Evolutionary conservation across 2,888 invertebrate genomes (phyloP), one percentile per base, ranked within the genome.

Genomic region (Halocaridina rubra): DNA sequence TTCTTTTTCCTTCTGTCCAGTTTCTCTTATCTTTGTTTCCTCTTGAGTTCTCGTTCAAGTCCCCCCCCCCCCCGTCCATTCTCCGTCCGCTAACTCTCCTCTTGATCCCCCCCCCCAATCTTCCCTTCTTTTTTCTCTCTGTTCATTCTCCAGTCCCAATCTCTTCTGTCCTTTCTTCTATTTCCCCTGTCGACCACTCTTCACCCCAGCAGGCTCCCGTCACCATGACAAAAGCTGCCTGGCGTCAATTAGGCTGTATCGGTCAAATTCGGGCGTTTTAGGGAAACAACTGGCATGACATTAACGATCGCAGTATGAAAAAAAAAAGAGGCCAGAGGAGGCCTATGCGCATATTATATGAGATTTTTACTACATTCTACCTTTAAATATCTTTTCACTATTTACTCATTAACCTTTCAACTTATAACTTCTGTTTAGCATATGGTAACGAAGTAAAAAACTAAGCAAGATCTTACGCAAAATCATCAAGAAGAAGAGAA

Each of bases 231-330:
- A 81, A 67, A 61, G 81, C 67, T n/a, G 67, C 64, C 64, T 8
- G 16, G 27, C 81, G 80, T 81, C 81, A 81, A 81, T 81, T 81
- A 81, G 81, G 53, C 74, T 74, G 27, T 81, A 81, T 81, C 81
- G 81, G 61, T 81, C 81, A 72, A 75, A 81, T 72, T 74, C 61
- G 22, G 67, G 33, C 29, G 72, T 81, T 81, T 81, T 74, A 74
- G 53, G 81, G 81, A 81, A 81, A 81, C 81, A 81, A 74, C 22
- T 53, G 53, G 30, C 74, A 81, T 71, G 53, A 67, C 32, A 67
- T 81, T 81, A 81, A 19, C 57, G 19, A 3, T 5, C 29, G 67
- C 16, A 16, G 27, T 3, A 16, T 19, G 39, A 19, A 59, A 53
- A 13, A 10, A 7, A 13, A n/a, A n/a, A 27, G 29, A 19, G 2